These are phyloP conservation scores for Pocillopora grandis DNA, from an alignment of 92 coral and sea anemone species.

Conservation along the genomic window DNA sequence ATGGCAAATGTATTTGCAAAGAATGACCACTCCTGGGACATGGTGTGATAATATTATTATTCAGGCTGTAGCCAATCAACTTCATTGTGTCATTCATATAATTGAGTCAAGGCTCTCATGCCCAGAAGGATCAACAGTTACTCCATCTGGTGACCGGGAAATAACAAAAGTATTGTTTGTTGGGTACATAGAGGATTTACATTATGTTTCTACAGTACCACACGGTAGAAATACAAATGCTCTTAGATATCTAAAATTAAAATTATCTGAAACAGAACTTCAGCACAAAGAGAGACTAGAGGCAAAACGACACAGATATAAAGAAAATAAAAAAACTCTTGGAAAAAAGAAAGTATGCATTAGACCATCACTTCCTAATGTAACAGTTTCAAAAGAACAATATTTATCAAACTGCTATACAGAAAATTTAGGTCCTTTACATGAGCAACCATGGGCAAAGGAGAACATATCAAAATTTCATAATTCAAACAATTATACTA, in stretches of 20 bases:
- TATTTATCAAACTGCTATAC: conserved; percentile 20
- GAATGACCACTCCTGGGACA: conserved; percentile 52
- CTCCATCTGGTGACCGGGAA: background rate
- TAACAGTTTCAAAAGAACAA: conserved; percentile 35
- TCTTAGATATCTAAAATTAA: background rate
- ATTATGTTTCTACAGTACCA: no score
- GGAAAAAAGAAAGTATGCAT: conserved; percentile 33
- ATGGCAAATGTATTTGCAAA: conserved; percentile 51
- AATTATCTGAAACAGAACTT: conserved; percentile 37
- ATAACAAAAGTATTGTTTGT: no score
- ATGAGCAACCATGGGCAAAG: conserved; percentile 56
- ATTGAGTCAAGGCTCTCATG: conserved; percentile 42
- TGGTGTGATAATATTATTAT: conserved; percentile 42
- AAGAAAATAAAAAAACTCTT: conserved; percentile 26
- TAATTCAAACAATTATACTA: conserved; percentile 43
- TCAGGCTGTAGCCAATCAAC: background rate
- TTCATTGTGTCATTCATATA: conserved; percentile 49
- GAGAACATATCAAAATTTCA: conserved; percentile 49
- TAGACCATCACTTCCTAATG: conserved; percentile 39
- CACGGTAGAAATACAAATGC: conserved; percentile 25
- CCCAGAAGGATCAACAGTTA: conserved; percentile 33
- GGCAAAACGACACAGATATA: conserved; percentile 30
- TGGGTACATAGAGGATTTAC: no score
- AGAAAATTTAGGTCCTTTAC: conserved; percentile 33
- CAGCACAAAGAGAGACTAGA: conserved; percentile 35